Percentiles rank a stretch among this genome's conserved stretches.
Conservation (phyloP, 2,113 vertebrate genomes). For the Saccopteryx bilineata region DNA sequence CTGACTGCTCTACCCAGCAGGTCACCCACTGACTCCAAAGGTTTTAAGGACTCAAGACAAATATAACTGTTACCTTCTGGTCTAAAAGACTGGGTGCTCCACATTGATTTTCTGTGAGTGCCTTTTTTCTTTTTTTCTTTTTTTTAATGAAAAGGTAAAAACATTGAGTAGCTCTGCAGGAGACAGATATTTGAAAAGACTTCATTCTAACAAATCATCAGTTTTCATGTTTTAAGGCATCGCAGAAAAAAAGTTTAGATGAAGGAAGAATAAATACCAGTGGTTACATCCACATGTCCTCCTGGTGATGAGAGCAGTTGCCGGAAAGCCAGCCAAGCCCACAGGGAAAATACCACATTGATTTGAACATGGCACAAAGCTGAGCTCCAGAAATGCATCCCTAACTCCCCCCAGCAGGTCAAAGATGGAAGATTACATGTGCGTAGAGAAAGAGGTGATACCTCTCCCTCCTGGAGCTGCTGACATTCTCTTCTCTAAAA, state of each 20-base stretch:
- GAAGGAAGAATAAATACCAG: slow-evolving; percentile 44
- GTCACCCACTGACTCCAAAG: not conserved
- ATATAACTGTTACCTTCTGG: not conserved
- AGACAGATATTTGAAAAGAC: slow-evolving; percentile 12
- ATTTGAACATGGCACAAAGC: slow-evolving; percentile 11
- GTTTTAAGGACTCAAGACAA: not conserved
- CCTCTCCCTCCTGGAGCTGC: not conserved
- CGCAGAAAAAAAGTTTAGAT: not conserved
- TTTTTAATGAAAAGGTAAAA: not conserved
- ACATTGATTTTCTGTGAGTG: not conserved
- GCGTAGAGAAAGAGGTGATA: not conserved
- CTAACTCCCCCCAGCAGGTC: not conserved
- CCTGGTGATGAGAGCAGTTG: slow-evolving; percentile 8
- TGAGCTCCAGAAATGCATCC: slow-evolving; percentile 15
- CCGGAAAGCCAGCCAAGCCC: not conserved
- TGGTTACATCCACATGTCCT: slow-evolving; percentile 25
- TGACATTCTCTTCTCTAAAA: not conserved
- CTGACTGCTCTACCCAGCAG: too few relatives aligned
- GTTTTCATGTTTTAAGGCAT: not conserved
- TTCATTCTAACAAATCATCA: slow-evolving; percentile 30
- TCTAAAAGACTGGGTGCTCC: not conserved
- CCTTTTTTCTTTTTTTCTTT: not conserved
- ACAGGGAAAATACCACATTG: slow-evolving; percentile 40
- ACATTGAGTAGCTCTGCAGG: not conserved
- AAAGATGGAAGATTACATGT: not conserved